These are phyloP conservation scores for Andrena bicolor DNA, from an alignment of 2,888 invertebrate species.

Conservation along the genomic window DNA sequence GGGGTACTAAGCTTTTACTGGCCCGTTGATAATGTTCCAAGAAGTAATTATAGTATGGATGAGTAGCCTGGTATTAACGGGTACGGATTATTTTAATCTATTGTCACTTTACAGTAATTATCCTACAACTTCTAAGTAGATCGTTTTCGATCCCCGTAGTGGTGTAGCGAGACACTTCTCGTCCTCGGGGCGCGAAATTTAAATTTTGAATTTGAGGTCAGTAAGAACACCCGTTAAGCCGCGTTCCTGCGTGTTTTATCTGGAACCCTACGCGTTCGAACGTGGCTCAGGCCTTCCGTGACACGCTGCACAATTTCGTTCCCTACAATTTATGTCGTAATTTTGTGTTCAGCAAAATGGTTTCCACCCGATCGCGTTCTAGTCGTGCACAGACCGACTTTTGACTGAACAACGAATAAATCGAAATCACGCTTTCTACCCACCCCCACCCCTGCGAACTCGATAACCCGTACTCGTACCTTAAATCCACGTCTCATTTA, in stretches of 20 bases:
- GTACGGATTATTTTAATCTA: conserved; percentile 18
- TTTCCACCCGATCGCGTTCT: conserved; percentile 18
- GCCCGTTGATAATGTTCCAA: conserved; percentile 47
- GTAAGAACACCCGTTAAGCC: not conserved
- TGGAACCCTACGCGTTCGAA: not conserved
- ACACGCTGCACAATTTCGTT: conserved; percentile 16
- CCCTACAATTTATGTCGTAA: conserved; percentile 16
- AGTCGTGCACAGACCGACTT: conserved; percentile 5
- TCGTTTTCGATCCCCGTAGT: too few species aligned
- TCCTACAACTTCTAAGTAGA: too few species aligned
- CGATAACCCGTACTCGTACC: conserved; percentile 2
- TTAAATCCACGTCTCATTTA: conserved; percentile 25
- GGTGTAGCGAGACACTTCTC: not conserved
- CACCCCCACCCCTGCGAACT: not conserved
- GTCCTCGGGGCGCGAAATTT: not conserved
- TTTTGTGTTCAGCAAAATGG: conserved; percentile 18
- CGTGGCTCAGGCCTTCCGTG: not conserved
- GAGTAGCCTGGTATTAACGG: conserved; percentile 23
- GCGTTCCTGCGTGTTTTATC: not conserved
- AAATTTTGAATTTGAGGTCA: not conserved
- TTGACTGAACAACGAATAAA: conserved; percentile 18
- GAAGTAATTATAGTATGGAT: conserved; percentile 40
- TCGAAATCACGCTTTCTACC: conserved; percentile 21
- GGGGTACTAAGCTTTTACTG: conserved; percentile 43
- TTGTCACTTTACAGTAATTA: not conserved